phyloP scores from a whole-genome alignment of 2,888 invertebrate species.

The Gastracanthus pulcherrimus region DNA sequence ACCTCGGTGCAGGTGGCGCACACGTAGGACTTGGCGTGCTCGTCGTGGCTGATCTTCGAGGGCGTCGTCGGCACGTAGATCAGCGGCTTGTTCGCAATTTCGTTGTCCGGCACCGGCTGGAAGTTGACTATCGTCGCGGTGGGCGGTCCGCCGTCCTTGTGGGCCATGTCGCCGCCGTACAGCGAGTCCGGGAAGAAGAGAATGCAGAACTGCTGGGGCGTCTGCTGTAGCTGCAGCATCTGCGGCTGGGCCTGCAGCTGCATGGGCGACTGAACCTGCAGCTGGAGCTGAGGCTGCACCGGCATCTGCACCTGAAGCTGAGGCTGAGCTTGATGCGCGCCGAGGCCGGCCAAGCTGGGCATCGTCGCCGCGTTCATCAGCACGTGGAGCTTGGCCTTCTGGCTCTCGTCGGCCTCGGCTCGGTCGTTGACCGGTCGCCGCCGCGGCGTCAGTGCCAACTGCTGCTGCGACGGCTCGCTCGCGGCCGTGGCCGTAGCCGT shows the following conservation, averaged over 20 bases:
- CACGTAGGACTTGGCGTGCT: conserved; percentile 23
- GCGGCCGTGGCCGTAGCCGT: background rate
- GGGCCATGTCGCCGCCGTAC: background rate
- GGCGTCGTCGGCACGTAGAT: conserved; percentile 48
- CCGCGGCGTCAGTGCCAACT: conserved; percentile 13
- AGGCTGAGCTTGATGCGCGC: background rate
- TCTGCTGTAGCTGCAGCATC: background rate
- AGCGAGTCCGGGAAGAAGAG: conserved; percentile 50
- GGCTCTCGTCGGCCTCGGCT: conserved; percentile 24
- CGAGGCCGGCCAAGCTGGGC: no score
- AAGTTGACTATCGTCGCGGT: conserved; percentile 56
- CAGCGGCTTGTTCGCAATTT: conserved; percentile 43
- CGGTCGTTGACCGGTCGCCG: conserved; percentile 4
- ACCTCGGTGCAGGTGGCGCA: conserved; percentile 59
- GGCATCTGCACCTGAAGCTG: background rate
- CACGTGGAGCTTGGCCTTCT: conserved; percentile 41
- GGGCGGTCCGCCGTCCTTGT: conserved; percentile 28
- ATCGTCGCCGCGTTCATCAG: conserved; percentile 42
- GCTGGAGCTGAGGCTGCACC: background rate
- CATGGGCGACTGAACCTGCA: background rate
- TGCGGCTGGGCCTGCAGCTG: background rate
- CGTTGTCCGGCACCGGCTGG: conserved; percentile 55
- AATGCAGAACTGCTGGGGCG: conserved; percentile 56
- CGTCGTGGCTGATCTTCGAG: conserved; percentile 36
- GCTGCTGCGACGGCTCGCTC: conserved; percentile 6